Evolutionary conservation across 2,888 invertebrate genomes (phyloP), one percentile per base, ranked within the genome.

Genomic region (Synanthedon vespiformis): DNA sequence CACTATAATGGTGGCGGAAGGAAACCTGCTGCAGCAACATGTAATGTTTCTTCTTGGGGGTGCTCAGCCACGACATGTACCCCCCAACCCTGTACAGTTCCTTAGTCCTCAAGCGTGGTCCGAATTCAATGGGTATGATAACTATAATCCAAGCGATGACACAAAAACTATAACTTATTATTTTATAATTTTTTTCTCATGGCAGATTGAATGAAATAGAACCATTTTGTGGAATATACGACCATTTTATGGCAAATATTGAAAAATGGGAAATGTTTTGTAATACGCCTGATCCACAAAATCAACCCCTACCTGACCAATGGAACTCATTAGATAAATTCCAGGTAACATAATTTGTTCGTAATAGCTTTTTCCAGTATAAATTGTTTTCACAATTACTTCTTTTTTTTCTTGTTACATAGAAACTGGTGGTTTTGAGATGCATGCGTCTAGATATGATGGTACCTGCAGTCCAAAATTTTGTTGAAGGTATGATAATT

Each of bases 1-100:
- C 40, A 95, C 95, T 67, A 82, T 93, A 57, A 80, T 93, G 80
- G 76, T 90, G 55, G 89, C 90, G 51, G 88, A 90, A 14, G 83
- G 88, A n/a, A 72, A 87, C 48, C 74, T 94, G 52, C 89, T 91
- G 56, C 73, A 88, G 44, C 64, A 83, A 0, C 92, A 96, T 69
- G 96, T 96, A 91, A 89, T 95, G 88, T 97, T 97, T 77, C 80
- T 98, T 16, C 72, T 98, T 59, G 96, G 95, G 0, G 97, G 97
- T 34, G 96, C 95, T 47, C 76, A 79, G 49, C 74, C 83, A 4
- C 65, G 74, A 1, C 59, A 70, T 49, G 59, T 80, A 8, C 70
- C 65, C 1, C 70, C 66, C 14, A 82, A 80, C 57, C 86, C 87
- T 0, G 80, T 80, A 5, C 41, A 59, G 2, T 88, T 86, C 62